phyloP scores from a whole-genome alignment of 2,797 vertebrate species.

The Percopsis omiscomaycus region DNA sequence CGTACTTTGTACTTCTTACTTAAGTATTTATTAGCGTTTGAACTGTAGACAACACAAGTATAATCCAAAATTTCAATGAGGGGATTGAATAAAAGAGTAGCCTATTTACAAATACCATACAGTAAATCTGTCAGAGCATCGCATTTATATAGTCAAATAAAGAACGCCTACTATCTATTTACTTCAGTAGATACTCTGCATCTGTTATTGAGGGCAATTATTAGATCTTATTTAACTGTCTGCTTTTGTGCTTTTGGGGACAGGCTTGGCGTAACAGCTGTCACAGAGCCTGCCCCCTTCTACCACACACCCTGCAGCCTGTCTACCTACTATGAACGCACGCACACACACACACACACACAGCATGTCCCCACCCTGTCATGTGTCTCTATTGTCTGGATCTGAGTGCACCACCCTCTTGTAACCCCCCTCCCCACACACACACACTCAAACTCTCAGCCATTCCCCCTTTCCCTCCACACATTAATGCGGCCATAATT shows the following conservation, averaged over 20 bases:
- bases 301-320: conserved; percentile 51
- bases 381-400: conserved; percentile 75
- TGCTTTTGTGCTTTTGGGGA: conserved; percentile 34
- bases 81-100: too few relatives aligned
- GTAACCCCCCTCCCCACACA: conserved; percentile 12
- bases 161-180: too few relatives aligned
- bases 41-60: too few relatives aligned
- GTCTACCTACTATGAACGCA: conserved; percentile 32
- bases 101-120: too few relatives aligned
- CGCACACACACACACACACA: conserved; percentile 24
- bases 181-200: not conserved
- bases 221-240: conserved; percentile 9
- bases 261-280: conserved; percentile 64
- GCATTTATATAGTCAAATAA: too few relatives aligned
- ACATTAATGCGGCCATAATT: conserved; percentile 49
- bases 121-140: too few relatives aligned
- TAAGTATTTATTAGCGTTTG: too few relatives aligned
- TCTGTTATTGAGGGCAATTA: conserved; percentile 7
- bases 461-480: conserved; percentile 6
- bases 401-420: conserved; percentile 41
- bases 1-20: too few relatives aligned
- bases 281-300: conserved; percentile 38
- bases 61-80: too few relatives aligned
- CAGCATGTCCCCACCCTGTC: conserved; percentile 35
- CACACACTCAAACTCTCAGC: conserved; percentile 20